Percentiles rank a stretch among this genome's conserved stretches.
phyloP scores from a whole-genome alignment of 2,888 invertebrate genomes.

The Sinhomidia bicolor region DNA sequence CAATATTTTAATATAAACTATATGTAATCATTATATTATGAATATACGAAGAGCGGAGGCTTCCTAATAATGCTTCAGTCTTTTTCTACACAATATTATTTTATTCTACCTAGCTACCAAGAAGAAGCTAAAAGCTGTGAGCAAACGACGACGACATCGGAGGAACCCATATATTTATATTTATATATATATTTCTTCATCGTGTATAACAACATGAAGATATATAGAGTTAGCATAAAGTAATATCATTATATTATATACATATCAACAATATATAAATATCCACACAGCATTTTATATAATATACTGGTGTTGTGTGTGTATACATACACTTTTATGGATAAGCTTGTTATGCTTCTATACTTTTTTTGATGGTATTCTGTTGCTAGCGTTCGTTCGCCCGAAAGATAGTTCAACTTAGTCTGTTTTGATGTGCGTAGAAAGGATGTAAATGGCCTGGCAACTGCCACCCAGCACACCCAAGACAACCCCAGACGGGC shows the following conservation, averaged over 20 bases:
- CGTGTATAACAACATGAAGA: background rate
- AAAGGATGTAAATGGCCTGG: constrained; percentile 80
- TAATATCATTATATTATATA: background rate
- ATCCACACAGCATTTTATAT: background rate
- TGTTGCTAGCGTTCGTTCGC: constrained; percentile 78
- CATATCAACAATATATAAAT: background rate
- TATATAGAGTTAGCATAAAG: background rate
- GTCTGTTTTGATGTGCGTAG: constrained; percentile 79
- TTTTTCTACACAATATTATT: constrained; percentile 28
- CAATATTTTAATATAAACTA: constrained; percentile 42
- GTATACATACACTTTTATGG: background rate
- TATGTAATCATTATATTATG: background rate
- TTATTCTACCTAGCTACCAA: constrained; percentile 59
- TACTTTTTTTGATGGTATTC: constrained; percentile 57
- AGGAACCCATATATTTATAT: constrained; percentile 43
- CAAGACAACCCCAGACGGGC: constrained; percentile 71
- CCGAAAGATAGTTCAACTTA: constrained; percentile 76
- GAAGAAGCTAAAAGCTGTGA: constrained; percentile 19
- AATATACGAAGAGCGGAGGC: constrained; percentile 41
- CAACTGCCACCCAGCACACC: constrained; percentile 78
- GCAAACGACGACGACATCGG: constrained; percentile 31
- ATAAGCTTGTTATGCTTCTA: constrained; percentile 52
- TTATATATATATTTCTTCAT: background rate
- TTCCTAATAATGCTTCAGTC: constrained; percentile 59
- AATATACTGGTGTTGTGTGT: background rate